phyloP scores from a whole-genome alignment of 2,113 vertebrate genomes.

The Struthio camelus region DNA sequence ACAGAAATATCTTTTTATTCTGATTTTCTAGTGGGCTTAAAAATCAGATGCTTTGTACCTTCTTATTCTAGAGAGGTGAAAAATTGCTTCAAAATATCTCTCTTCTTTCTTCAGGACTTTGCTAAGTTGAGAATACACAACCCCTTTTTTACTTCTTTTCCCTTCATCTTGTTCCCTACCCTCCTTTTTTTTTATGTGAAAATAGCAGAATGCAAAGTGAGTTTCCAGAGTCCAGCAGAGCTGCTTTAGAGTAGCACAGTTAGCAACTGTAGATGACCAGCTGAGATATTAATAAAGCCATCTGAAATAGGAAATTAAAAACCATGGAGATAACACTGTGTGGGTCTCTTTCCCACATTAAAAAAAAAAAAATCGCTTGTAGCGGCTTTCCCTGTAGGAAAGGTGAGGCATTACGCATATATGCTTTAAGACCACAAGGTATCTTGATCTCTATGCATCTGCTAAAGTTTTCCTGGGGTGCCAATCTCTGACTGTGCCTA shows the following conservation, averaged over 20 bases:
- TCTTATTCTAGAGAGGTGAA: background rate
- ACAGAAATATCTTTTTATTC: background rate
- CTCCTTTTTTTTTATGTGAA: background rate
- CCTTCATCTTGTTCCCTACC: background rate
- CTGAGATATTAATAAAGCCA: conserved; percentile 54
- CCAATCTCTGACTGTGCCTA: background rate
- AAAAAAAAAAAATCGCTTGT: no score
- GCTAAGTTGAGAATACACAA: background rate
- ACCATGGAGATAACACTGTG: background rate
- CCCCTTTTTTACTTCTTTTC: background rate
- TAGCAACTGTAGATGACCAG: conserved; percentile 9
- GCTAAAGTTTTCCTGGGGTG: background rate
- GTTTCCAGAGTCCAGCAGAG: conserved; percentile 23
- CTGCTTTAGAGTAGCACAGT: conserved; percentile 17
- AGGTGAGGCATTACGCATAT: background rate
- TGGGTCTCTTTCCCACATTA: background rate
- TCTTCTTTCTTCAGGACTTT: background rate
- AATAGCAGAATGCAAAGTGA: background rate
- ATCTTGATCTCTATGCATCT: background rate
- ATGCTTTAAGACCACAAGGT: background rate
- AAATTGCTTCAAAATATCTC: background rate
- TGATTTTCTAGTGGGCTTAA: background rate
- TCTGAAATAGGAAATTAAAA: conserved; percentile 62
- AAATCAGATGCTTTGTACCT: background rate
- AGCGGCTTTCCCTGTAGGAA: background rate